phyloP scores from a whole-genome alignment of 2,113 vertebrate genomes.

The Hippocampus comes region DNA sequence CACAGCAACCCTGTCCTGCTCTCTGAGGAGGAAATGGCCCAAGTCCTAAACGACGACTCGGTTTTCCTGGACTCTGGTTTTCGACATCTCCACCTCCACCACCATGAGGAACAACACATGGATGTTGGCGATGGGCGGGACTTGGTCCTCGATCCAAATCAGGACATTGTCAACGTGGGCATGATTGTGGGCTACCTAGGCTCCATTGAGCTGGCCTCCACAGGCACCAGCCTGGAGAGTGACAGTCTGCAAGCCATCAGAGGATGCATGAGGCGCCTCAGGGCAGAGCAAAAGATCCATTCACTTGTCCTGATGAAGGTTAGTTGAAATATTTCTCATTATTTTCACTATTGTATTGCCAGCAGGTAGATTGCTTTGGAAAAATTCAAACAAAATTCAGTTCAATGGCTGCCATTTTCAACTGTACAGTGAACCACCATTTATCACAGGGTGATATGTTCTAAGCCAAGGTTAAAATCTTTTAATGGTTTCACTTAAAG shows the following conservation, averaged over 20 bases:
- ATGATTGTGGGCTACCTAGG: slow-evolving; percentile 97
- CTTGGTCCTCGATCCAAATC: slow-evolving; percentile 71
- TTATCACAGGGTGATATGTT: not conserved
- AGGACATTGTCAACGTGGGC: slow-evolving; percentile 88
- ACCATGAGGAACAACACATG: slow-evolving; percentile 50
- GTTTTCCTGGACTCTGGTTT: slow-evolving; percentile 75
- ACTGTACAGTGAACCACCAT: not conserved
- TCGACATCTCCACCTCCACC: slow-evolving; percentile 52
- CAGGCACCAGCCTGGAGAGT: slow-evolving; percentile 81
- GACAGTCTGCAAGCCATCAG: slow-evolving; percentile 96
- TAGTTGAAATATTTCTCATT: not conserved
- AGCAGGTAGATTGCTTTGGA: not conserved
- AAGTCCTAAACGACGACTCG: slow-evolving; percentile 74
- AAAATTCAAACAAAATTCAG: too few relatives aligned
- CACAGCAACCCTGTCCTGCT: slow-evolving; percentile 71
- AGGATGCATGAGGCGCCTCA: slow-evolving; percentile 92
- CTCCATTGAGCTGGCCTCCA: slow-evolving; percentile 92
- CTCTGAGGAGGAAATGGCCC: slow-evolving; percentile 80
- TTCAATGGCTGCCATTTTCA: too few relatives aligned
- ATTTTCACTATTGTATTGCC: not conserved
- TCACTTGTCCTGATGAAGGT: slow-evolving; percentile 89
- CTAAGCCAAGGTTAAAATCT: too few relatives aligned
- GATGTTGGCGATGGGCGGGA: slow-evolving; percentile 72
- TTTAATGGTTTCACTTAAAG: too few relatives aligned
- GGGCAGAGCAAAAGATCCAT: slow-evolving; percentile 94